Percentiles rank a stretch among this genome's conserved stretches.
These are phyloP conservation scores for Myzus persicae DNA, from an alignment of 1,140 invertebrate species.

Conservation along the genomic window DNA sequence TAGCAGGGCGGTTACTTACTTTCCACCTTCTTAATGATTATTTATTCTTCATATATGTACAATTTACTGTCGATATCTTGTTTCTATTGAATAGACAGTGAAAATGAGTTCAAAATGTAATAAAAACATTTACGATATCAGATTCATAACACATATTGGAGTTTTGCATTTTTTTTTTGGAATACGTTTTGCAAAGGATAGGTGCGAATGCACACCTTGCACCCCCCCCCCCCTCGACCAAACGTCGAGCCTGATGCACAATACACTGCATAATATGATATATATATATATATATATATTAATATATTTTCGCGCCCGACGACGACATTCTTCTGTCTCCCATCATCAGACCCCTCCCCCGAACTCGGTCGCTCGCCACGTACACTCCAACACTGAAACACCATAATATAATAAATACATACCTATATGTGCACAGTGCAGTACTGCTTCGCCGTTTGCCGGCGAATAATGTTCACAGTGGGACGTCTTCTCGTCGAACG, in stretches of 20 bases:
- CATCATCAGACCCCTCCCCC: neutral
- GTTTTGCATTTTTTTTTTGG: neutral
- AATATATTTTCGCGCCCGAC: constrained; percentile 3
- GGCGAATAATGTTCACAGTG: constrained; percentile 37
- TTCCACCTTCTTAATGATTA: no score
- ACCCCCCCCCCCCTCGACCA: neutral
- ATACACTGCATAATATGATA: neutral
- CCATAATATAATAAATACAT: neutral
- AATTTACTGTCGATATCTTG: no score
- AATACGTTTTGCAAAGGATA: neutral
- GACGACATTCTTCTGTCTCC: neutral
- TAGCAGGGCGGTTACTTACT: no score
- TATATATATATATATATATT: neutral
- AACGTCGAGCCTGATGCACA: neutral
- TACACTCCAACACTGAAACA: neutral
- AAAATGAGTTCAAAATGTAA: neutral
- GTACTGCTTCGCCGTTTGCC: constrained; percentile 13
- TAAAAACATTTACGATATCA: neutral
- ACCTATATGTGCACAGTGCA: neutral
- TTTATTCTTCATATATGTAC: no score
- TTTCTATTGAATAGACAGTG: no score
- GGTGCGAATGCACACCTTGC: neutral
- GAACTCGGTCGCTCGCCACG: neutral
- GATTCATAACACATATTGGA: neutral
- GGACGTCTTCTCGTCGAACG: constrained; percentile 49